These are phyloP conservation scores for Encarsia formosa DNA, from an alignment of 2,888 invertebrate genomes.

Conservation along the genomic window DNA sequence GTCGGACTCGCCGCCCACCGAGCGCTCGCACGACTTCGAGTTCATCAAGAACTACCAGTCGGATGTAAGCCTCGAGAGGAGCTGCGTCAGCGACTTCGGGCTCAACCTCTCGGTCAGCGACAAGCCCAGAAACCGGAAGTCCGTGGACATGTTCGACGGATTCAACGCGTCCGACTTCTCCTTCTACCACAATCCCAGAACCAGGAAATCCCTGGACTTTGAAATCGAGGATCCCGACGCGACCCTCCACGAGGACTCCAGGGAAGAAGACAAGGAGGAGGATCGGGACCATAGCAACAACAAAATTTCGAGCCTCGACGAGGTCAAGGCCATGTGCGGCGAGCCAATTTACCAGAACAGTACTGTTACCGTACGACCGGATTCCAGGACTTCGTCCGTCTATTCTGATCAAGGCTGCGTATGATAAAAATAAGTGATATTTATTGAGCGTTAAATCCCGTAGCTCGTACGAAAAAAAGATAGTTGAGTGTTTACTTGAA, in stretches of 20 bases:
- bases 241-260: background rate
- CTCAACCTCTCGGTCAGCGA: background rate
- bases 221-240: background rate
- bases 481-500: no score
- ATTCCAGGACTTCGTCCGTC: no score
- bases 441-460: no score
- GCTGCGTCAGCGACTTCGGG: background rate
- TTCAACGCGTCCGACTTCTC: background rate
- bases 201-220: background rate
- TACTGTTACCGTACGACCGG: no score
- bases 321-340: background rate
- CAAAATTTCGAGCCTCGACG: background rate
- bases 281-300: background rate
- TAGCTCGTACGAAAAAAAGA: no score
- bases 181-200: background rate
- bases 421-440: no score
- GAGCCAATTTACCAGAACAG: background rate
- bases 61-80: background rate
- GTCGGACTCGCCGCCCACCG: conserved; percentile 48
- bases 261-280: background rate
- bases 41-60: background rate
- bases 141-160: background rate
- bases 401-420: no score
- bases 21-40: background rate
- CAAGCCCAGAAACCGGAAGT: background rate